Evolutionary conservation across 2,888 invertebrate genomes (phyloP), one percentile per base, ranked within the genome.

Genomic region (Melieria picta): DNA sequence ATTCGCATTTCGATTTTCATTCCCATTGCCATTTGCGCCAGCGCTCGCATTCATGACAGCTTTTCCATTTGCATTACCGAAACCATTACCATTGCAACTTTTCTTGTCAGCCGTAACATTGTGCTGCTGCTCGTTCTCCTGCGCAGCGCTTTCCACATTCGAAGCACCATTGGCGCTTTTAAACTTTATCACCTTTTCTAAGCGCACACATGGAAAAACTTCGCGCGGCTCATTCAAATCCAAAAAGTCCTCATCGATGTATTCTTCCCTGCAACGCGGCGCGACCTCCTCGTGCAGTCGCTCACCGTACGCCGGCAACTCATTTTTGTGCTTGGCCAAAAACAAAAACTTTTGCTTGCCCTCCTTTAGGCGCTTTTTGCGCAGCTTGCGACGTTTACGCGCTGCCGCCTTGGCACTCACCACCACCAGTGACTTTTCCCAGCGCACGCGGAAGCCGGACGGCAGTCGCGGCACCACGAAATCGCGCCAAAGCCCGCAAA

Each of bases 381-480:
- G 60, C 9, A 58, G 56, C 65, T 72, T 72, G n/a, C 64, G 30
- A 1, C 46, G 13, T 16, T 62, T 74, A 30, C 69, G 55, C 45
- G 48, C 72, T 50, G 67, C 65, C 65, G 67, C 65, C 66, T 64
- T 69, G 79, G 60, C 61, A 61, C 60, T 67, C 52, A 67, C 30
- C 0, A 61, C 52, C 16, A 61, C 60, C 50, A 70, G 45, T 61
- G 67, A 67, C 13, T 69, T 69, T 47, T 83, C 80, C 30, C 85
- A 71, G 0, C 81, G 82, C 57, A 87, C 80, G 56, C 80, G 80
- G 71, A 85, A 87, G 5, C 87, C 86, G 70, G 84, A 81, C 3
- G 87, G 87, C 71, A 87, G 69, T 3, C 86, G 82, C 1, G 87
- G 87, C 63, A 85, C 82, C 47, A 87, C 81, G 73, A 86, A 84